phyloP scores from a whole-genome alignment of 2,888 invertebrate species.

The Sphaerophoria rueppellii region DNA sequence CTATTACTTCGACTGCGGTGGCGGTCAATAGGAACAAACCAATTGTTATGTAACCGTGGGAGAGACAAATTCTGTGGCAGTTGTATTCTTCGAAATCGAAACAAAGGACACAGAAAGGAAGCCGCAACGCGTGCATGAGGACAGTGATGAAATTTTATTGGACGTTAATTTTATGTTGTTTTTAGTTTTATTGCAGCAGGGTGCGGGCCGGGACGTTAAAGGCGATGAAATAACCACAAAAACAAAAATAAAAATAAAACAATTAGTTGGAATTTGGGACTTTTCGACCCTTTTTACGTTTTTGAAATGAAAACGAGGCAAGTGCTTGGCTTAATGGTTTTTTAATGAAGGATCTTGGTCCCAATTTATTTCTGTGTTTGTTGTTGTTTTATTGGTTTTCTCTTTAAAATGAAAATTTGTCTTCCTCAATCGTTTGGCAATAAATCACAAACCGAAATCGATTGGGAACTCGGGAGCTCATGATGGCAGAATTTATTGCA shows the following conservation, averaged over 20 bases:
- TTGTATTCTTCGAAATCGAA: constrained; percentile 3
- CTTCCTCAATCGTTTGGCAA: constrained; percentile 6
- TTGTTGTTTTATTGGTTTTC: background rate
- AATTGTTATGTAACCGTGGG: constrained; percentile 58
- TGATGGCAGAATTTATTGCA: constrained; percentile 32
- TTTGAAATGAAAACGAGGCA: background rate
- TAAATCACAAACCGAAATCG: constrained; percentile 2
- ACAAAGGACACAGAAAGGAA: constrained; percentile 26
- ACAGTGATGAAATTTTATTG: constrained; percentile 52
- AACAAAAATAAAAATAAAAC: background rate
- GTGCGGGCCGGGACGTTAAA: background rate
- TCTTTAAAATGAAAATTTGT: background rate
- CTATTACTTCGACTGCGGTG: constrained; percentile 55
- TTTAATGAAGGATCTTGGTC: constrained; percentile 36
- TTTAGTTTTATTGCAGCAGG: background rate
- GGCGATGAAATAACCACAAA: background rate
- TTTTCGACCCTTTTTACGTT: background rate
- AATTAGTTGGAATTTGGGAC: constrained; percentile 14
- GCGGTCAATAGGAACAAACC: constrained; percentile 59
- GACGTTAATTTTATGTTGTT: constrained; percentile 2
- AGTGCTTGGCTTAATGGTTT: constrained; percentile 43
- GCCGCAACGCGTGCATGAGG: constrained; percentile 49
- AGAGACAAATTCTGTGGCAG: constrained; percentile 34
- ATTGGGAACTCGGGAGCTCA: constrained; percentile 1
- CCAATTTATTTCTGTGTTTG: constrained; percentile 1